Base-by-base conservation (phyloP, 2,888 invertebrate species). In the Baccha elongata region DNA sequence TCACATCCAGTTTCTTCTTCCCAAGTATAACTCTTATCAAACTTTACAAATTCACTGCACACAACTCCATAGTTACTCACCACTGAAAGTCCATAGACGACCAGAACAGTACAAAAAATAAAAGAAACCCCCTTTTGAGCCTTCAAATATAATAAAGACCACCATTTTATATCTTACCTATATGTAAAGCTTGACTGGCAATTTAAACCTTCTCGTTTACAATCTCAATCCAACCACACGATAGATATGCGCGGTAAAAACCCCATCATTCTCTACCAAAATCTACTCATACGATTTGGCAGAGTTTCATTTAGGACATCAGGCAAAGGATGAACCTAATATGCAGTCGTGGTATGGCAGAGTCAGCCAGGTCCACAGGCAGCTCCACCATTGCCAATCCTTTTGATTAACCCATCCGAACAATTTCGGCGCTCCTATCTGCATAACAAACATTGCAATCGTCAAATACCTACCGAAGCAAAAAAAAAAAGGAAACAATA, bases 381-480 rank as follows among this genome's bases (percentile, higher is more conserved):
- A 58, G 37, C 13, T 53, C 40, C 53, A 15, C 55, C 23, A 42
- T 62, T 53, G 55, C 50, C 50, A 65, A 58, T 52, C 21, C 55
- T 52, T 69, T 81, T 81, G 76, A 81, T 76, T 76, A 81, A 81
- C 76, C 75, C 67, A 65, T 81, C 71, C 52, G 42, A 80, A 74
- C 62, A 40, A 74, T 80, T 80, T 81, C 71, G 64, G n/a, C 53
- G 65, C 48, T 60, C 26, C 44, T 81, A 75, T 81, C 76, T 81
- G 76, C 81, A 81, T 76, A 76, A 62, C 80, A 75, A 81, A 81
- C 76, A 81, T 67, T 19, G 65, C 71, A 67, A 76, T 81, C 80
- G 64, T 80, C 76, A 76, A 76, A 81, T 72, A 50, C n/a, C n/a
- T n/a, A n/a, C n/a, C n/a, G n/a, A n/a, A n/a, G n/a, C n/a, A n/a